Conservation (phyloP, 1,140 invertebrate genomes). For the Dermatophagoides farinae region DNA sequence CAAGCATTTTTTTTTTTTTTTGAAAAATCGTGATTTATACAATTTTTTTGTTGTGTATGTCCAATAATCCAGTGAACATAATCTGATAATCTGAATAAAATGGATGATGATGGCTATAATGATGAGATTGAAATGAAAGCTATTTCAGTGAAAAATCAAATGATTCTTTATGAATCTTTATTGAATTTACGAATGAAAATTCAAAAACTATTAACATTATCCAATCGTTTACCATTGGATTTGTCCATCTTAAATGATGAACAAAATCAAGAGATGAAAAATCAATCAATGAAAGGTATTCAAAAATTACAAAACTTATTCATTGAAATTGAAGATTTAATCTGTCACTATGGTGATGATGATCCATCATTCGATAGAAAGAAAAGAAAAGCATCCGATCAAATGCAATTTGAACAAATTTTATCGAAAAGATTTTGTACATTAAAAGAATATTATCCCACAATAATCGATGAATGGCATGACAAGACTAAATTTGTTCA, state of each 20-base stretch:
- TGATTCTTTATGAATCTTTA: conserved; percentile 51
- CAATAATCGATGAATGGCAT: conserved; percentile 63
- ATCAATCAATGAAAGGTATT: background rate
- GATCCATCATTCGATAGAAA: background rate
- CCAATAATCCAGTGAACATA: conserved; percentile 11
- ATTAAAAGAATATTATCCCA: conserved; percentile 19
- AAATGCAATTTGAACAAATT: conserved; percentile 37
- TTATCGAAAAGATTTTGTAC: conserved; percentile 30
- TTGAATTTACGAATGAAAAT: conserved; percentile 61
- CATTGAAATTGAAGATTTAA: background rate
- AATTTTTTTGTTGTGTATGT: conserved; percentile 12
- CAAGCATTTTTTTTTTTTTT: too few relatives aligned
- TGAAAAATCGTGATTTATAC: conserved; percentile 13
- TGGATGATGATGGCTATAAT: background rate
- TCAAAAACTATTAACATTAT: conserved; percentile 47
- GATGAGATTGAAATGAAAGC: conserved; percentile 36
- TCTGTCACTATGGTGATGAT: background rate
- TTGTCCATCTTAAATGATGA: conserved; percentile 27
- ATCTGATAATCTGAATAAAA: background rate
- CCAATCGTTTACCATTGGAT: conserved; percentile 51
- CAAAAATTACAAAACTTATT: background rate
- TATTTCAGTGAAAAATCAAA: conserved; percentile 47
- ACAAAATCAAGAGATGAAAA: conserved; percentile 9
- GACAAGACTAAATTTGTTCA: conserved; percentile 53
- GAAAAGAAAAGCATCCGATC: conserved; percentile 38